Conservation (phyloP, 2,797 vertebrate species). For the Triplophysa bombifrons region DNA sequence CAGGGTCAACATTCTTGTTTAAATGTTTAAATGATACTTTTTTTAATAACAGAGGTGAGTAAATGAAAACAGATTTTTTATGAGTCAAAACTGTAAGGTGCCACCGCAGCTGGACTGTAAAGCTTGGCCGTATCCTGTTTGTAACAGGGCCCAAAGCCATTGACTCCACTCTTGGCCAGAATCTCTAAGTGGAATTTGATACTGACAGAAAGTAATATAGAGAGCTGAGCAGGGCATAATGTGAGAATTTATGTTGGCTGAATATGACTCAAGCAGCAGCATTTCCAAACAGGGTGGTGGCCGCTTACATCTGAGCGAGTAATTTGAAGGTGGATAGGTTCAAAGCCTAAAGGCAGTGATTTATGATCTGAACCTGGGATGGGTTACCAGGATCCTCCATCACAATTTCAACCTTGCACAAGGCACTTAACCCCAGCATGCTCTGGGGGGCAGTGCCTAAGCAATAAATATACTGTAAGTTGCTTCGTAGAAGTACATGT, state of each 20-base stretch:
- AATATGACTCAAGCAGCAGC: conserved; percentile 19
- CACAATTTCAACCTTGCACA: conserved; percentile 29
- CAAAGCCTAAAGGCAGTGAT: conserved; percentile 9
- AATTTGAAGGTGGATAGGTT: conserved; percentile 30
- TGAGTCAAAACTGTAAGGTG: neutral
- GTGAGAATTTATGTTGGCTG: conserved; percentile 32
- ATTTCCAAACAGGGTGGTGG: neutral
- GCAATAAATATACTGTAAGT: conserved; percentile 33
- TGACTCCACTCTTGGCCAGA: conserved; percentile 19
- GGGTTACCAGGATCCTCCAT: conserved; percentile 10
- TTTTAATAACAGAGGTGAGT: neutral
- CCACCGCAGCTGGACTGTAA: neutral
- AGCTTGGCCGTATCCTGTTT: neutral
- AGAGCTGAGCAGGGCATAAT: conserved; percentile 25
- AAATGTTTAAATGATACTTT: neutral
- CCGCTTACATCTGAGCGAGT: conserved; percentile 8
- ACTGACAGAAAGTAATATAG: conserved; percentile 21
- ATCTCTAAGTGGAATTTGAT: conserved; percentile 37
- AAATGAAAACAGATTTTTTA: neutral
- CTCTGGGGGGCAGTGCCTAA: neutral
- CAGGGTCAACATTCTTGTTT: neutral
- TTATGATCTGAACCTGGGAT: conserved; percentile 7
- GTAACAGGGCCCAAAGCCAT: conserved; percentile 20
- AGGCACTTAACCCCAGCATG: conserved; percentile 20
- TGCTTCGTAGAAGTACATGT: conserved; percentile 26